Base-by-base conservation (phyloP, 2,888 invertebrate genomes). In the Apamea monoglypha region DNA sequence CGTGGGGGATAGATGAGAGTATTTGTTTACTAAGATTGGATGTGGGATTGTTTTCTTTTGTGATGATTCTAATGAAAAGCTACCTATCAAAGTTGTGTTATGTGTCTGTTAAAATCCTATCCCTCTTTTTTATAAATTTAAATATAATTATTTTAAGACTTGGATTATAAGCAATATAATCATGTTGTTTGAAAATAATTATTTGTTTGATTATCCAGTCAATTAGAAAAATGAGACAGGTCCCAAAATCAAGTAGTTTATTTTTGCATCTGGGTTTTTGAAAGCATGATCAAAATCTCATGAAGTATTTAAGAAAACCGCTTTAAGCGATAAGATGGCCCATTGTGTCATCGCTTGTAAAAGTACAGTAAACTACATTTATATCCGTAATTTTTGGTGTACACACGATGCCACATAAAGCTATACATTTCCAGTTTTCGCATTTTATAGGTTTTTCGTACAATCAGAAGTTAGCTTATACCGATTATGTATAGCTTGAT, bases 1-100 rank as follows among this genome's bases (percentile, higher is more conserved):
- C 71, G 66, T 21, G 71, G 14, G 14, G 44, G 47, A 79, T 40
- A 53, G 66, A 82, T 73, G 63, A 29, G 29, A n/a, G 56, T 61
- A 29, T 64, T 72, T 69, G 68, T 74, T 64, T 16, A 56, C 44
- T 69, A n/a, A 78, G 36, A 53, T 53, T 21, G 36, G 32, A 76
- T 56, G 59, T 40, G 3, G 16, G 40, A 47, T 76, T 66, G 59
- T 70, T 78, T 75, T 53, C 44, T 63, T 61, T 64, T 36, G n/a
- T n/a, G 64, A 12, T 21, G 12, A 21, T n/a, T 18, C n/a, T 64
- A 36, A n/a, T 12, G n/a, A n/a, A 63, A 53, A 25, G 59, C 25
- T 70, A n/a, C 29, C 12, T 44, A 36, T n/a, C 8, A 25, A 61
- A 12, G 32, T 61, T 61, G 25, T 32, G 14, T 70, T 70, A 16